A percentile compares a stretch with the other conserved stretches of the same genome.
Conservation (phyloP, 2,797 vertebrate species). For the Sebastes goodei region DNA sequence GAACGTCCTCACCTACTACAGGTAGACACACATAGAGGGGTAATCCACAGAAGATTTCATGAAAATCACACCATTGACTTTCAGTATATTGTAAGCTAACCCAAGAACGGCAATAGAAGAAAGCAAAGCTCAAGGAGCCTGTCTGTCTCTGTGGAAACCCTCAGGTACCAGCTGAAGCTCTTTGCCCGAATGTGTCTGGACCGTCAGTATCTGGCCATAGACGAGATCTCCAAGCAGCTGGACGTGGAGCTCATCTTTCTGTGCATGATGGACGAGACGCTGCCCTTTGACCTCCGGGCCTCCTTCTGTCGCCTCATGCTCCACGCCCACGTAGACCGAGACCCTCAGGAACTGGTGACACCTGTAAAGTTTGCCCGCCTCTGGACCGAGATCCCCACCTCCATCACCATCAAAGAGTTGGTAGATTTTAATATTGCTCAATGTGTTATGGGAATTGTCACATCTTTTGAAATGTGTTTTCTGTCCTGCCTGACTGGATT, state of each 20-base stretch:
- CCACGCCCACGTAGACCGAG: slow-evolving; percentile 94
- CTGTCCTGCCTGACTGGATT: not conserved
- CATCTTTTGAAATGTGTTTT: not conserved
- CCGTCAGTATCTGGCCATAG: slow-evolving; percentile 96
- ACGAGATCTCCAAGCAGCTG: slow-evolving; percentile 97
- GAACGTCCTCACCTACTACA: slow-evolving; percentile 95
- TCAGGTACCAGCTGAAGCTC: slow-evolving; percentile 97
- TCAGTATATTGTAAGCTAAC: not conserved
- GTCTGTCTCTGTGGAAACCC: not conserved
- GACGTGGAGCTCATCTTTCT: slow-evolving; percentile 96
- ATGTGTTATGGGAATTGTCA: not conserved
- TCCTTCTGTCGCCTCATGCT: slow-evolving; percentile 99
- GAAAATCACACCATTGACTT: not conserved
- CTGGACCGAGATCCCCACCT: slow-evolving; percentile 95
- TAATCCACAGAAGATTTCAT: not conserved
- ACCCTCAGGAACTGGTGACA: slow-evolving; percentile 96
- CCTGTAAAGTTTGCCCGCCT: slow-evolving; percentile 96
- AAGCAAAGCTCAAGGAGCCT: not conserved
- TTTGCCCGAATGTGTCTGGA: slow-evolving; percentile 98
- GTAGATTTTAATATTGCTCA: slow-evolving; percentile 33
- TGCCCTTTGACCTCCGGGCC: slow-evolving; percentile 94
- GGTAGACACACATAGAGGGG: slow-evolving; percentile 73
- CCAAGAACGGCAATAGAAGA: too few species aligned
- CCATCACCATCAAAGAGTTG: slow-evolving; percentile 98
- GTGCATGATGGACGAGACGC: slow-evolving; percentile 96